Evolutionary conservation across 2,888 invertebrate species (phyloP), one percentile per base, ranked within the genome.

Genomic region (Neocrepidodera transversa): DNA sequence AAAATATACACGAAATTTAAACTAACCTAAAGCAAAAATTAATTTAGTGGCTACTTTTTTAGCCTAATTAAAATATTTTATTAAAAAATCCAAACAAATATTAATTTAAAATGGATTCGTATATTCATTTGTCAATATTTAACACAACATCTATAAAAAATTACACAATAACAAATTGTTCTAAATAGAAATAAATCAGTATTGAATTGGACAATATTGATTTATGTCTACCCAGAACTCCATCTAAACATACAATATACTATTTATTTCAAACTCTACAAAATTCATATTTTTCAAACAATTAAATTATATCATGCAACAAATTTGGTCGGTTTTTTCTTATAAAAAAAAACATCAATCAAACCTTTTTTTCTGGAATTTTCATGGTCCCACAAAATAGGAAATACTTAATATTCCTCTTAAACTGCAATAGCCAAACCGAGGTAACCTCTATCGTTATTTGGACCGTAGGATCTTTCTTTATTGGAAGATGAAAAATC

Each of bases 401-500:
- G 32, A 52, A 52, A 16, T 32, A 10, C 10, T n/a, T 35, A 20
- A 20, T 28, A 7, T 14, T 28, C 14, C 28, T 30, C 20, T 60
- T 45, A 77, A 56, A 77, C 76, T 5, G 76, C 73, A 50, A 76
- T 77, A 6, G 76, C 76, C 42, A 76, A 62, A 30, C 75, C 71
- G 11, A 72, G 65, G 45, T 75, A 75, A 49, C 71, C 65, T 57
- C 63, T 63, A 40, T 57, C 64, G 13, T 63, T 53, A 26, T 49
- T 62, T 32, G 61, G 56, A 14, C 62, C 49, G 47, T 63, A 67
- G 40, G 62, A 42, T 35, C 64, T 61, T 0, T 60, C 59, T 38
- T 63, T 65, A 30, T 61, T 63, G 35, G 71, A 64, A 11, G 68
- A 70, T 0, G 79, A 79, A 63, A 79, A 80, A 66, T 80, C 80